These are phyloP conservation scores for Drosophila borborema DNA, from an alignment of 2,888 invertebrate genomes.

Conservation along the genomic window DNA sequence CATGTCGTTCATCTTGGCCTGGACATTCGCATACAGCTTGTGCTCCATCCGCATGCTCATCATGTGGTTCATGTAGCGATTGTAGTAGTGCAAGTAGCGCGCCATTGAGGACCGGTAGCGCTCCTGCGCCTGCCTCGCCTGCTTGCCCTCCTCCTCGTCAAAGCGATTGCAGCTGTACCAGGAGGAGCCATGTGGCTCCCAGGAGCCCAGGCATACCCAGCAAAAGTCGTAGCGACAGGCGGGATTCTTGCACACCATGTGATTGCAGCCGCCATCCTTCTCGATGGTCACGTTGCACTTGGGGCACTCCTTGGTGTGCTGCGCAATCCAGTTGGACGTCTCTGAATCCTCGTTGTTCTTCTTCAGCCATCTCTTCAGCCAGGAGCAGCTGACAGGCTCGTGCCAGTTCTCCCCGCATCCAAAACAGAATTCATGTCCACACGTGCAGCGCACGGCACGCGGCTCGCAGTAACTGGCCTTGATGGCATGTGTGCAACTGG, in stretches of 20 bases:
- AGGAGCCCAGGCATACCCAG: slow-evolving; percentile 99
- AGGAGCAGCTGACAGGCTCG: slow-evolving; percentile 97
- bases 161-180: slow-evolving; percentile 99
- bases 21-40: slow-evolving; percentile 97
- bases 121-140: slow-evolving; percentile 98
- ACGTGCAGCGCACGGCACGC: slow-evolving; percentile 95
- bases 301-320: slow-evolving; percentile 99
- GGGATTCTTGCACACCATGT: slow-evolving; percentile 99
- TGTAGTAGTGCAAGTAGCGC: slow-evolving; percentile 98
- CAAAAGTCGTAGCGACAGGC: slow-evolving; percentile 99
- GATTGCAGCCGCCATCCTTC: slow-evolving; percentile 99
- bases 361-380: slow-evolving; percentile 97
- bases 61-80: slow-evolving; percentile 99
- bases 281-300: slow-evolving; percentile 98
- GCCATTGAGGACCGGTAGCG: slow-evolving; percentile 96
- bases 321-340: slow-evolving; percentile 99
- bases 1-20: slow-evolving; percentile 99
- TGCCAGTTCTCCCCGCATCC: slow-evolving; percentile 99
- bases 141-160: slow-evolving; percentile 98
- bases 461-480: slow-evolving; percentile 95
- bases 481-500: slow-evolving; percentile 98
- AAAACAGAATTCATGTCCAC: slow-evolving; percentile 97
- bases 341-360: slow-evolving; percentile 99
- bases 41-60: slow-evolving; percentile 98
- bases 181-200: slow-evolving; percentile 99